A percentile compares a stretch with the other conserved stretches of the same genome.
These are phyloP conservation scores for Stictonetta naevosa DNA, from an alignment of 2,113 vertebrate species.

Conservation along the genomic window DNA sequence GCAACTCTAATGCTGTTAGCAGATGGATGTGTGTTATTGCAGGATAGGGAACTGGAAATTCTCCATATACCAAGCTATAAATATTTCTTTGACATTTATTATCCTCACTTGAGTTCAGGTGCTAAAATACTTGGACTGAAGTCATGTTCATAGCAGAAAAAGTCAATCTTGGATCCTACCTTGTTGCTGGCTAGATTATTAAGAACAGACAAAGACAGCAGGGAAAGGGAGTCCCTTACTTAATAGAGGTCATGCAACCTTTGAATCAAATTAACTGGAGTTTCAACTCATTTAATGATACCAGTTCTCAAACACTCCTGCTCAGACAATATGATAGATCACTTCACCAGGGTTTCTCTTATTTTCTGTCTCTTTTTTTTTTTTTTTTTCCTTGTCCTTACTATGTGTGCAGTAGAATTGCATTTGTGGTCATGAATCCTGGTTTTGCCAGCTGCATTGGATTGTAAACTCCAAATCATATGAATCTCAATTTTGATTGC, in stretches of 20 bases:
- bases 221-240: slow-evolving; percentile 71
- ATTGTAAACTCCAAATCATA: slow-evolving; percentile 73
- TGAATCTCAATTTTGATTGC: slow-evolving; percentile 73
- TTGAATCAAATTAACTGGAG: slow-evolving; percentile 77
- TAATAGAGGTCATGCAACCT: slow-evolving; percentile 75
- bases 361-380: not conserved
- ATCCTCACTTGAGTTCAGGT: slow-evolving; percentile 92
- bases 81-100: slow-evolving; percentile 95
- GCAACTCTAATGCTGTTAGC: slow-evolving; percentile 87
- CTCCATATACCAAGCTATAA: slow-evolving; percentile 93
- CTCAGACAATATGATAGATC: slow-evolving; percentile 76
- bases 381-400: not conserved
- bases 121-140: slow-evolving; percentile 90
- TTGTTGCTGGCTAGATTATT: slow-evolving; percentile 77
- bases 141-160: slow-evolving; percentile 78
- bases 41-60: slow-evolving; percentile 91
- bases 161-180: slow-evolving; percentile 69
- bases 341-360: slow-evolving; percentile 51
- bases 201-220: slow-evolving; percentile 72
- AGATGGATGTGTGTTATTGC: slow-evolving; percentile 91
- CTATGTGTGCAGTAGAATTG: slow-evolving; percentile 37
- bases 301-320: slow-evolving; percentile 51
- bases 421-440: slow-evolving; percentile 62
- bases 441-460: slow-evolving; percentile 68
- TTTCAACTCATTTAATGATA: slow-evolving; percentile 68